Percentiles rank a stretch among this genome's conserved stretches.
These are phyloP conservation scores for Dinocampus coccinellae DNA, from an alignment of 2,888 invertebrate species.

Conservation along the genomic window DNA sequence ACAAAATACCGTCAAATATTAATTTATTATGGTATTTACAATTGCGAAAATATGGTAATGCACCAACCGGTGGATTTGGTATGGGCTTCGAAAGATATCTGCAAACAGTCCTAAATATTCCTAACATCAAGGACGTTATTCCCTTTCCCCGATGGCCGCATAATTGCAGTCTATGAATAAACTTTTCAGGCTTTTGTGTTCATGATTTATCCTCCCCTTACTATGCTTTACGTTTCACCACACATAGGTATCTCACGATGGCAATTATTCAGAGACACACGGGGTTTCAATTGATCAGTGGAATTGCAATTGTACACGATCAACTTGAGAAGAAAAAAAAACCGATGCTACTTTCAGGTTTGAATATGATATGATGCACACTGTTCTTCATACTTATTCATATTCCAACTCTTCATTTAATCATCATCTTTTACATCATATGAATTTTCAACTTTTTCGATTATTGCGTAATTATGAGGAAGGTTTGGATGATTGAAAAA, in stretches of 20 bases:
- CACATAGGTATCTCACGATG: neutral
- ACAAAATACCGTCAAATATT: conserved; percentile 74
- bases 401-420: too few species aligned
- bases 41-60: conserved; percentile 87
- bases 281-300: neutral
- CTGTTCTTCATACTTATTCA: too few species aligned
- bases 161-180: conserved; percentile 75
- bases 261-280: neutral
- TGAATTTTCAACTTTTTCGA: too few species aligned
- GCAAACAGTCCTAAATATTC: conserved; percentile 83
- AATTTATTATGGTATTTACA: conserved; percentile 89
- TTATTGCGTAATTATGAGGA: neutral
- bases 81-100: conserved; percentile 94
- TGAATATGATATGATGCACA: conserved; percentile 17
- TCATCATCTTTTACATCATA: too few species aligned
- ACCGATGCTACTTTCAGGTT: conserved; percentile 49
- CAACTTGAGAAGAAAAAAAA: conserved; percentile 17
- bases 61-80: conserved; percentile 95
- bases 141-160: conserved; percentile 97
- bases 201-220: conserved; percentile 44
- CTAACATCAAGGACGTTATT: conserved; percentile 93
- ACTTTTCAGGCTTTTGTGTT: conserved; percentile 55
- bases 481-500: neutral
- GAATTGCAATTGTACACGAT: neutral
- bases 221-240: neutral